Evolutionary conservation across 2,113 vertebrate species (phyloP).

Genomic region (Orcinus orca): DNA sequence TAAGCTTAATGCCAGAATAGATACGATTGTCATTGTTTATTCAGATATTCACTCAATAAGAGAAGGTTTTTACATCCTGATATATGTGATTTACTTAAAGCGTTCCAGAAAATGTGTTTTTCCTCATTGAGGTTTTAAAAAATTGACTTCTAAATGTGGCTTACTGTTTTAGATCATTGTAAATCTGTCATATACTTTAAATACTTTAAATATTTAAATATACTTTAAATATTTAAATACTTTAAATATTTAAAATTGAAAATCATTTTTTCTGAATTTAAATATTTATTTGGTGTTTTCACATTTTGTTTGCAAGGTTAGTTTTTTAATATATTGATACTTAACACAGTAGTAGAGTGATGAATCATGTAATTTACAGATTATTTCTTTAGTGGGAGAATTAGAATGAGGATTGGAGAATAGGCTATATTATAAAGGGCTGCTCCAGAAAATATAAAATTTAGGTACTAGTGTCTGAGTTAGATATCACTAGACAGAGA

Average conservation of each 20-base stretch:
- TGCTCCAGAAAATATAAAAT: not conserved
- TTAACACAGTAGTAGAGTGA: not conserved
- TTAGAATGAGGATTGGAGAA: not conserved
- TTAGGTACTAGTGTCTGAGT: not conserved
- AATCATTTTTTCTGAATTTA: not conserved
- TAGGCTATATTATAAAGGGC: not conserved
- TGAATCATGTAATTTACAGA: not conserved
- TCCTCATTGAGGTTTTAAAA: constrained; percentile 22
- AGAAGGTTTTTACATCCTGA: not conserved
- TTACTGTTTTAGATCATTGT: not conserved
- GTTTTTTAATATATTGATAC: not conserved
- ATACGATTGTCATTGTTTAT: not conserved
- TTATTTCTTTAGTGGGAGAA: constrained; percentile 10
- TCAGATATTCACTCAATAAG: not conserved
- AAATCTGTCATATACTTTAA: not conserved
- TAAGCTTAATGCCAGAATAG: not conserved
- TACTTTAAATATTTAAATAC: constrained; percentile 20
- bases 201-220: too few species aligned
- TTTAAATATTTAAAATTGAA: too few species aligned
- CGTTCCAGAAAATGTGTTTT: not conserved
- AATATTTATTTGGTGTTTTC: not conserved
- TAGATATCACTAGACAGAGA: not conserved
- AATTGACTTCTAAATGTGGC: not conserved
- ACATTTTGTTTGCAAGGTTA: not conserved
- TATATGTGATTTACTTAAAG: not conserved